Evolutionary conservation across 2,797 vertebrate species (phyloP).

Genomic region (Anomalospiza imberbis): DNA sequence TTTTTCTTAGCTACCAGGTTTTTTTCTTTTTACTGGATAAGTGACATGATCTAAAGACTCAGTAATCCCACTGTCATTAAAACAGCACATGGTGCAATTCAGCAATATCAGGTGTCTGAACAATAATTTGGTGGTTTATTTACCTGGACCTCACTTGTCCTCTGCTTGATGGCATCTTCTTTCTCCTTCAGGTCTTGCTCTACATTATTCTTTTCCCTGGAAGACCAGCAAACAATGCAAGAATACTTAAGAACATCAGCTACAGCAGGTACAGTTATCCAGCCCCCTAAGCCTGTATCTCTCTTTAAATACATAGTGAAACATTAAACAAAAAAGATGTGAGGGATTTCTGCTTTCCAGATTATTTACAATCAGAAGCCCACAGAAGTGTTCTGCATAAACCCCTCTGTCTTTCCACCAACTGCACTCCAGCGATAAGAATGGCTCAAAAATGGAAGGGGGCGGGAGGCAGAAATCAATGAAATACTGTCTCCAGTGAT

Average conservation of each 20-base stretch:
- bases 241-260: conserved; percentile 87
- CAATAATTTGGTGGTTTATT: conserved; percentile 32
- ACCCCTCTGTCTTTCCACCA: conserved; percentile 67
- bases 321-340: conserved; percentile 70
- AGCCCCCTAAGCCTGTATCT: conserved; percentile 78
- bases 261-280: conserved; percentile 82
- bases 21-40: neutral
- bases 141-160: conserved; percentile 92
- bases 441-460: conserved; percentile 74
- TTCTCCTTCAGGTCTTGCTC: conserved; percentile 96
- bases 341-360: conserved; percentile 65
- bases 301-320: conserved; percentile 80
- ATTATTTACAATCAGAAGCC: conserved; percentile 69
- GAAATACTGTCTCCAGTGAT: conserved; percentile 78
- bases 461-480: conserved; percentile 77
- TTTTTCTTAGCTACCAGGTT: neutral
- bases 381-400: conserved; percentile 62
- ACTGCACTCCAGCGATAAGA: conserved; percentile 73
- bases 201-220: conserved; percentile 93
- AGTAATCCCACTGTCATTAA: neutral
- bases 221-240: conserved; percentile 91
- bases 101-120: neutral
- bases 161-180: conserved; percentile 90
- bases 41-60: neutral
- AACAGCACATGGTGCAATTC: neutral